Base-by-base conservation (phyloP, 2,113 vertebrate genomes). In the Lophotis ruficrista region DNA sequence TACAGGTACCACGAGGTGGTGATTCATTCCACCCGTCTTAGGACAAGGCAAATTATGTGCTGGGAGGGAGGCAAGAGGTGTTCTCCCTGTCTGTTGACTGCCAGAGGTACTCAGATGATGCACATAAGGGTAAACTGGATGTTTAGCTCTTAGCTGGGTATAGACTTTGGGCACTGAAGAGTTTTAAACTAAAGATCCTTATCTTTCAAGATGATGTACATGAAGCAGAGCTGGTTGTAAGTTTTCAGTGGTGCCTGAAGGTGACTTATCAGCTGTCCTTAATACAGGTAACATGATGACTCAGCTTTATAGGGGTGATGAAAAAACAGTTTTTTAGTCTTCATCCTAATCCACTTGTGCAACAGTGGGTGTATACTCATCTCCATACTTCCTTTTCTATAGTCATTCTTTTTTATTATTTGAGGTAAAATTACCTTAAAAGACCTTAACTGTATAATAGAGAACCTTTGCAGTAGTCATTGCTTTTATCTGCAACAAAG, bases 1-100 rank as follows among this genome's bases (percentile, higher is more conserved):
- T 73, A 37, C 35, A 81, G 60, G 47, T 76, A 91, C 73, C 77
- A 79, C 1, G 4, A 79, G 57, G 33, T 64, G 24, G 27, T 93
- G 94, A 96, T 89, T 96, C 56, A 84, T 75, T 93, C 33, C 13
- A 57, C n/a, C 12, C 54, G 28, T 69, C 45, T 82, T n/a, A 82
- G 45, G 60, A 82, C 14, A 82, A 64, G 48, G 19, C 18, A 28
- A 70, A 75, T 92, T 81, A 83, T 30, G 4, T 54, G 18, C 60
- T 87, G 69, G 25, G 43, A 92, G 68, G 58, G 37, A 94, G 35
- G 15, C 1, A 2, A 78, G 57, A 65, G 43, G 17, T 23, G 5
- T 38, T 87, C 21, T 81, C 20, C 43, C 9, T 78, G 27, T 71
- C 28, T 57, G 21, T n/a, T 91, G 64, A 23, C 35, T 75, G 47